phyloP scores from a whole-genome alignment of 37 sponge, comb jelly and placozoan genomes.

The Aphrocallistes beatrix region DNA sequence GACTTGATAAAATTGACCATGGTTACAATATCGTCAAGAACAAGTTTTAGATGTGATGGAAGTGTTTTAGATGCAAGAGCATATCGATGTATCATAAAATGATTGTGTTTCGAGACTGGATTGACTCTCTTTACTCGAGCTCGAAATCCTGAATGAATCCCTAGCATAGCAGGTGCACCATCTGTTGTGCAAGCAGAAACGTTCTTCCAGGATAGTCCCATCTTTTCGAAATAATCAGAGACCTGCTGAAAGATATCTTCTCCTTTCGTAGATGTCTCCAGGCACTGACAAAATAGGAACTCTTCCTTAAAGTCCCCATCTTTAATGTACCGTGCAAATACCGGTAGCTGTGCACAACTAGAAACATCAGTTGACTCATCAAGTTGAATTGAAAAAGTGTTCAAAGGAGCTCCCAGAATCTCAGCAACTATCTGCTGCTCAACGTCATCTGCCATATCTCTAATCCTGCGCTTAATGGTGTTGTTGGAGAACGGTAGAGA shows the following conservation, averaged over 20 bases:
- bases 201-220: background rate
- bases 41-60: background rate
- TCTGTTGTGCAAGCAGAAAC: background rate
- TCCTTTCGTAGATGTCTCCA: background rate
- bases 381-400: background rate
- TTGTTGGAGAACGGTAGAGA: background rate
- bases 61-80: background rate
- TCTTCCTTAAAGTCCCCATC: background rate
- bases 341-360: conserved; percentile 7
- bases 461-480: background rate
- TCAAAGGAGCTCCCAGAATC: background rate
- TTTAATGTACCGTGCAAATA: background rate
- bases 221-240: too few relatives aligned
- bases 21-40: background rate
- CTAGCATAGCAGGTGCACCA: conserved; percentile 14
- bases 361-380: conserved; percentile 13
- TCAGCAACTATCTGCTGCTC: background rate
- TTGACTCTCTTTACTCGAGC: background rate
- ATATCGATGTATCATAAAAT: background rate
- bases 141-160: background rate
- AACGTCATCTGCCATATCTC: background rate
- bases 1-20: background rate
- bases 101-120: background rate
- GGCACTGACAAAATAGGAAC: background rate
- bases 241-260: background rate